Evolutionary conservation across 2,888 invertebrate genomes (phyloP), one percentile per base, ranked within the genome.

Genomic region (Smittia sp.): DNA sequence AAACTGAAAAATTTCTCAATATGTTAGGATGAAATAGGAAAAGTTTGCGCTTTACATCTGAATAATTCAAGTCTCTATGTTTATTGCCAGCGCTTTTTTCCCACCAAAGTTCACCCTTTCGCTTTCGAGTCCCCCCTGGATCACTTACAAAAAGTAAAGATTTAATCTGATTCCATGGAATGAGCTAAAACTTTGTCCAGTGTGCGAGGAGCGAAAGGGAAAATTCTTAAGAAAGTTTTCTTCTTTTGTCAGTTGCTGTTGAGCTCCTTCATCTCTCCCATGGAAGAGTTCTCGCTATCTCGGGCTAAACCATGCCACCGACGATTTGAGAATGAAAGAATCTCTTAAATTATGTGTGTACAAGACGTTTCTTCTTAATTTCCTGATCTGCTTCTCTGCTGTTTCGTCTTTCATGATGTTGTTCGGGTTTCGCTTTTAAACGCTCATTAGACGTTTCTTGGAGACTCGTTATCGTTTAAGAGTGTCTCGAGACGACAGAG

Each of bases 181-280:
- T 9, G 25, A 63, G n/a, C 58, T 1, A n/a, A 18, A 18, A 18
- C 18, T 20, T 58, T 11, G 18, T 58, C 22, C 18, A 18, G 52
- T 46, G 52, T 15, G 18, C 4, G 18, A n/a, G n/a, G n/a, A n/a
- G 18, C 52, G 52, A 46, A 18, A 58, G 9, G 58, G 58, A 22
- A 58, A 27, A 27, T 63, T 63, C 63, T 25, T 13, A 27, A 27
- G 63, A 63, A 63, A 27, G 6, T 63, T 63, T 63, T 24, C 63
- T 63, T 63, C 63, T 63, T 63, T 15, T 13, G 4, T 58, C 58
- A 4, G 58, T 25, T 63, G 63, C 25, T 63, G 63, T 63, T 6
- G 20, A 3, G 20, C 25, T 63, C 63, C 27, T 27, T 63, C 25
- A 9, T 27, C 9, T n/a, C 3, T 27, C 9, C n/a, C 6, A 20